phyloP scores from a whole-genome alignment of 2,888 invertebrate species.

The Volucella inanis region DNA sequence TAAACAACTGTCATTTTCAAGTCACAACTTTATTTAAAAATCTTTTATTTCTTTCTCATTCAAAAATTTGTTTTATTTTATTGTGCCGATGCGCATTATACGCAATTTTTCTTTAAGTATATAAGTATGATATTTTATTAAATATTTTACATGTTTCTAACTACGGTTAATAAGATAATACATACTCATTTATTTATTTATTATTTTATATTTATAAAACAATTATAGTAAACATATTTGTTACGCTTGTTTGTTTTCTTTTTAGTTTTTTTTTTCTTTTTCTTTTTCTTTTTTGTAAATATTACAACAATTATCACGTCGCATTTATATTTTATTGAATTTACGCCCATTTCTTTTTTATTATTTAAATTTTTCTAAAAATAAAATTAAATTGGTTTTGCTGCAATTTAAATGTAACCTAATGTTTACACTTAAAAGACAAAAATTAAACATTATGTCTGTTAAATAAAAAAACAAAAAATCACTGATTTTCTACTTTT shows the following conservation, averaged over 20 bases:
- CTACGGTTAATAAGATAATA: constrained; percentile 68
- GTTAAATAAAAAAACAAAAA: no score
- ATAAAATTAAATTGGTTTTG: not conserved
- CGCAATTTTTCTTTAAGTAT: constrained; percentile 17
- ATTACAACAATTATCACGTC: constrained; percentile 74
- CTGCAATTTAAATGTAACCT: not conserved
- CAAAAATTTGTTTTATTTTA: constrained; percentile 24
- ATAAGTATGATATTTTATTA: constrained; percentile 53
- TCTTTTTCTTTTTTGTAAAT: constrained; percentile 54
- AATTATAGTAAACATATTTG: constrained; percentile 47
- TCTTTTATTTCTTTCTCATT: constrained; percentile 3
- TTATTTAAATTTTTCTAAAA: constrained; percentile 12
- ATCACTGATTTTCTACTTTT: no score
- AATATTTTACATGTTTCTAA: constrained; percentile 69
- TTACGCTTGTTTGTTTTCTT: not conserved
- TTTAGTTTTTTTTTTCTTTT: not conserved
- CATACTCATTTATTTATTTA: constrained; percentile 42
- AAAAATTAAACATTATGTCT: no score
- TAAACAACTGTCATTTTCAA: constrained; percentile 51
- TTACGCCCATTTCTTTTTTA: constrained; percentile 40
- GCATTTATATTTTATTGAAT: constrained; percentile 57
- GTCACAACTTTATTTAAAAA: constrained; percentile 49
- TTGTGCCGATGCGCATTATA: constrained; percentile 56
- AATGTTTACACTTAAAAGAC: not conserved
- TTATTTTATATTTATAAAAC: constrained; percentile 12